Percentiles rank a stretch among this genome's conserved stretches.
phyloP scores from a whole-genome alignment of 2,113 vertebrate species.

The Picathartes gymnocephalus region DNA sequence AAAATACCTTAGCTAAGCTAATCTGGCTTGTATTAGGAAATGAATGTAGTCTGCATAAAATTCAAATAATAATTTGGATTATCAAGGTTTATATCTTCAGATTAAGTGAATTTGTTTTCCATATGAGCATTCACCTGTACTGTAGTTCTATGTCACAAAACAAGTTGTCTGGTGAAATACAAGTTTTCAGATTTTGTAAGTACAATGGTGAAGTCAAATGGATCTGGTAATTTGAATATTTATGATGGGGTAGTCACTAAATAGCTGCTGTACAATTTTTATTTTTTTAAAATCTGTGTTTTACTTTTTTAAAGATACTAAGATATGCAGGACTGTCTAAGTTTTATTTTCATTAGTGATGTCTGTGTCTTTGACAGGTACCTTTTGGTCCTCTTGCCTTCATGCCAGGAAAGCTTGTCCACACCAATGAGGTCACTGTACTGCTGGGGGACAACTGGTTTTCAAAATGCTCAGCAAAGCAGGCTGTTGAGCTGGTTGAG shows the following conservation, averaged over 20 bases:
- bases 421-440: constrained; percentile 93
- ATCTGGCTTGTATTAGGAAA: background rate
- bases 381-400: constrained; percentile 96
- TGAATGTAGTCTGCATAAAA: background rate
- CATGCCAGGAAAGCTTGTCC: constrained; percentile 94
- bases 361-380: constrained; percentile 76
- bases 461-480: constrained; percentile 91
- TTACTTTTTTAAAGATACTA: background rate
- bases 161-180: background rate
- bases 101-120: background rate
- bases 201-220: background rate
- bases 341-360: background rate
- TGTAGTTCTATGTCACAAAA: background rate
- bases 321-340: background rate
- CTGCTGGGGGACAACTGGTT: constrained; percentile 98
- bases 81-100: background rate
- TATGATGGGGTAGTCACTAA: background rate
- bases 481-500: constrained; percentile 85
- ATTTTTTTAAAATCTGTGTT: background rate
- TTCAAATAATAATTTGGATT: background rate
- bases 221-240: background rate
- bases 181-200: background rate
- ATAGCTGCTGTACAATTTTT: background rate
- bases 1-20: background rate
- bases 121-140: background rate